Base-by-base conservation (phyloP, 2,113 vertebrate species). In the Megalops atlanticus region DNA sequence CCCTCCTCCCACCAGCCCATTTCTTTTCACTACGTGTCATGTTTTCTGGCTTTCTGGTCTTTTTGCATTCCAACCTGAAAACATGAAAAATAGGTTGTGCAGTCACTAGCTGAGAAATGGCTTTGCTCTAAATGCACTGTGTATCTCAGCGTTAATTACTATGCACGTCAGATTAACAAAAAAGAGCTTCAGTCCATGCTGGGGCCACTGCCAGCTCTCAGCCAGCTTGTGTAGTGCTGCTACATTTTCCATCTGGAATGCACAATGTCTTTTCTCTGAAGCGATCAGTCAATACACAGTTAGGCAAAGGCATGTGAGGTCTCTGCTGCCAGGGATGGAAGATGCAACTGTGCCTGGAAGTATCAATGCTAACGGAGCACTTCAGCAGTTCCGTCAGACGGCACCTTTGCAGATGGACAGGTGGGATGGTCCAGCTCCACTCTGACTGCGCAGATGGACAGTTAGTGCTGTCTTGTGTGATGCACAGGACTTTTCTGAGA, bases 231-330 rank as follows among this genome's bases (percentile, higher is more conserved):
- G 24, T 76, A 83, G 77, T 71, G 41, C 69, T 82, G 78, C 31
- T 75, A 84, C 85, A 87, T 7, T 73, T 87, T 75, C 78, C 85
- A 81, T 58, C 33, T 33, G 83, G 88, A 87, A 92, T 91, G 89
- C 87, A 88, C 89, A 82, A 86, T 89, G 89, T 91, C 82, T 80
- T 74, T 2, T 77, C 82, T 82, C 11, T 74, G 72, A 79, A 81
- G 70, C 75, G 90, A 85, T 90, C 89, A 92, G 92, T 94, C 92
- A 92, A 93, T 93, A 90, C 83, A 83, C 90, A 93, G 92, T 94
- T 92, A 93, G 89, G 88, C 81, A 84, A 77, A 73, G 75, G 77
- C 81, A 68, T 78, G 83, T 2, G 3, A 72, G 73, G 81, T 83
- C 89, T 89, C 85, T 38, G 4, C 82, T 76, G 88, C 85, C 82